Percentiles rank a stretch among this genome's conserved stretches.
Conservation (phyloP, 2,797 vertebrate genomes). For the Hoplostethus atlanticus region DNA sequence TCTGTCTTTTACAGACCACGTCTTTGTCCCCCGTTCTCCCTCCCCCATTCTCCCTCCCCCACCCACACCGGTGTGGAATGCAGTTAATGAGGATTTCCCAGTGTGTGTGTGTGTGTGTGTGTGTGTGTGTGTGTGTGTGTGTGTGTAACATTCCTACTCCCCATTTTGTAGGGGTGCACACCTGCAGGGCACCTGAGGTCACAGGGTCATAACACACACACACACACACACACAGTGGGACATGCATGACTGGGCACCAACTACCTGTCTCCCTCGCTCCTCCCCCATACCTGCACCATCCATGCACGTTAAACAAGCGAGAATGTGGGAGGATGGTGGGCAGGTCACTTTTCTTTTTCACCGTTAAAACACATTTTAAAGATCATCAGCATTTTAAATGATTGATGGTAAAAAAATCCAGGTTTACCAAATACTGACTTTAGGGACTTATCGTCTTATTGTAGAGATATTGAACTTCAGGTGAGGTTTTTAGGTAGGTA, state of each 20-base stretch:
- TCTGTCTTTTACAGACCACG: slow-evolving; percentile 51
- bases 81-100: slow-evolving; percentile 68
- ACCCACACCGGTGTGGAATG: slow-evolving; percentile 74
- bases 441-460: too few species aligned
- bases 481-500: too few species aligned
- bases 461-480: too few species aligned
- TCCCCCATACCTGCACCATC: slow-evolving; percentile 39
- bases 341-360: too few species aligned
- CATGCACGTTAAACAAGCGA: background rate
- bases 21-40: slow-evolving; percentile 53
- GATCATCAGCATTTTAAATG: too few species aligned
- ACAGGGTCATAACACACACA: slow-evolving; percentile 45
- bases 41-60: slow-evolving; percentile 63
- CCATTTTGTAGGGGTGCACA: slow-evolving; percentile 65
- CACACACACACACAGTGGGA: slow-evolving; percentile 18
- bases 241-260: slow-evolving; percentile 77
- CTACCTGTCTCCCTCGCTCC: slow-evolving; percentile 60
- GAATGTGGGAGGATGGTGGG: too few species aligned
- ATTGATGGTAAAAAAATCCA: too few species aligned
- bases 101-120: slow-evolving; percentile 27
- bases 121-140: slow-evolving; percentile 26
- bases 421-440: too few species aligned
- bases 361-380: too few species aligned
- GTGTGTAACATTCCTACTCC: slow-evolving; percentile 64
- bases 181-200: slow-evolving; percentile 80